Evolutionary conservation across 2,888 invertebrate species (phyloP).

Genomic region (Tipula confusa): DNA sequence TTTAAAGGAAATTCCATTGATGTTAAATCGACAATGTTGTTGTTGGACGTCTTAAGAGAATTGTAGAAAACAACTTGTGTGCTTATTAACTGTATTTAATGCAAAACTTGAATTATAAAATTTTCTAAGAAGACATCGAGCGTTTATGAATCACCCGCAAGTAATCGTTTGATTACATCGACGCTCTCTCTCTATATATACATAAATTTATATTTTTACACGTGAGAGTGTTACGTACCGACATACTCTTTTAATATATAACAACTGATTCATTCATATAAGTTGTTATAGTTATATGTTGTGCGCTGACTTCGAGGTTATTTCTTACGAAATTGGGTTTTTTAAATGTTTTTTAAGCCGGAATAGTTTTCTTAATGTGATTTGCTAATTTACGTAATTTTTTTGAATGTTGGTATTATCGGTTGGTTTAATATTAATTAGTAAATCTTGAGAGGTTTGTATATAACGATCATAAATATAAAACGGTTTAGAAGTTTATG

Average conservation of each 20-base stretch:
- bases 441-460: neutral
- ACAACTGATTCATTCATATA: neutral
- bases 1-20: slow-evolving; percentile 25
- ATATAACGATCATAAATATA: neutral
- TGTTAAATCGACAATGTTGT: neutral
- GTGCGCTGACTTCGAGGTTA: neutral
- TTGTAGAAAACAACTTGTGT: neutral
- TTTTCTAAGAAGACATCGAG: neutral
- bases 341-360: neutral
- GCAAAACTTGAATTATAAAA: neutral
- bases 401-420: neutral
- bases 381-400: neutral
- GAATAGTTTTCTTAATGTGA: neutral
- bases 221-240: neutral
- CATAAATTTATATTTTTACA: too few species aligned
- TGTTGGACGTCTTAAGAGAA: neutral
- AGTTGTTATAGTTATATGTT: neutral
- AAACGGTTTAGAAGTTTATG: too few species aligned
- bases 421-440: neutral
- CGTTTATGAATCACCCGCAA: neutral
- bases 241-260: neutral
- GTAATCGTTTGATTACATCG: neutral
- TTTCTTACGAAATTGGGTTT: neutral
- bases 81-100: neutral
- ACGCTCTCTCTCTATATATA: neutral